Evolutionary conservation across 2,797 vertebrate species (phyloP), one percentile per base, ranked within the genome.

Genomic region (Danionella dracula): DNA sequence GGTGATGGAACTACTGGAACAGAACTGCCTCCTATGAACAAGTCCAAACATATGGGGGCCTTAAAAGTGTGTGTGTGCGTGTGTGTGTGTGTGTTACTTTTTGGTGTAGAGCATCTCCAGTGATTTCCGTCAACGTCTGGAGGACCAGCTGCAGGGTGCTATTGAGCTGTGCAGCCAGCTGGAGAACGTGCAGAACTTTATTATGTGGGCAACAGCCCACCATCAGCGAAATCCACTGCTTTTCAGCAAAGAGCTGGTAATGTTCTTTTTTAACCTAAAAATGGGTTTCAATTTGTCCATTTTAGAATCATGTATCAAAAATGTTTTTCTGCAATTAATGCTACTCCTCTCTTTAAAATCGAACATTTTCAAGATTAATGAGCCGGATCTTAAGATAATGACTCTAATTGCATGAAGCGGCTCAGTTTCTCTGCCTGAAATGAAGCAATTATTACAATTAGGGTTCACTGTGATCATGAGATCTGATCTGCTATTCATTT

Each of bases 201-300:
- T 97, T 85, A 94, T 84, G 42, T 98, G 96, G 97, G 96, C 95
- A 0, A 88, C 90, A 41, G 93, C 92, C 71, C 93, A 92, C 77
- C 94, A 98, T 84, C 92, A 90, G 77, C 87, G 85, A 61, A 85
- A 91, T 79, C 95, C 94, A 2, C 93, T 99, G 76, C 92, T 99
- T 76, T 99, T 98, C 92, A 98, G 94, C 80, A 96, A 93, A 81
- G 93, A 96, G 60, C 85, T 97, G 93, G 96, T 99, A 92, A 70
- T 89, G 11, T 54, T 48, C 29, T 57, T 32, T 31, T 31, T 27
- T 13, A 5, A 45, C 1, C 2, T 38, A 4, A 32, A 51, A 34
- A 38, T 56, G 19, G 31, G 31, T 12, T 44, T 16, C n/a, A n/a
- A n/a, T n/a, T n/a, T n/a, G n/a, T n/a, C n/a, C n/a, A n/a, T n/a